Base-by-base conservation (phyloP, 2,797 vertebrate genomes). In the Clarias platycephalus region DNA sequence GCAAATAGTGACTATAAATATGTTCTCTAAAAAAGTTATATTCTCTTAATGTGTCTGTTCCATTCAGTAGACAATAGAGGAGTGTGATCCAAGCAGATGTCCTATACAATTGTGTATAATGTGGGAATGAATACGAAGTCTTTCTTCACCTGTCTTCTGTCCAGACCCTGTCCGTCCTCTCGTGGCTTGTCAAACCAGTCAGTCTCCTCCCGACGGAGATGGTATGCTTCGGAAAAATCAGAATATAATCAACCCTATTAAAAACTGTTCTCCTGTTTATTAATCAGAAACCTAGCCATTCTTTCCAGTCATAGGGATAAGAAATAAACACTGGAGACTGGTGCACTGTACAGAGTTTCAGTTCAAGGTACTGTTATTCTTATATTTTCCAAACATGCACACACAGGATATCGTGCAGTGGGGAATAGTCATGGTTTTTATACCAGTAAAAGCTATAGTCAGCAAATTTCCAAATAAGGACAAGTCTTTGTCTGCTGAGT, bases 171-270 rank as follows among this genome's bases (percentile, higher is more conserved):
- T 90, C 95, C 96, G 2, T 97, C 97, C 10, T 99, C 98, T 85
- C 96, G 95, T 85, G 98, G 97, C 92, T 99, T 98, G 92, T 99
- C 97, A 93, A 98, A 99, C 98, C 98, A 99, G 94, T 99, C 97
- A 4, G 97, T 97, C 93, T 99, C 98, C 85, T 99, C 98, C 85
- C 93, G 96, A 83, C 96, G 96, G 70, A 99, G 96, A 85, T 99
- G 97, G 90, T 99, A 99, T 70, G 97, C 98, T 99, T 97, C 91
- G 85, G 91, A 93, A 91, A 97, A 82, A 88, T 83, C 63, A 83
- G 53, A 95, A 94, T 92, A 94, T 94, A 91, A 92, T 92, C 89
- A 93, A 89, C 77, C 62, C 22, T 91, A 58, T 49, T 44, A 89
- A 78, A 87, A 84, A 62, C 3, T 88, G 90, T 89, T 78, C 40